Percentiles rank a stretch among this genome's conserved stretches.
phyloP scores from a whole-genome alignment of 2,797 vertebrate genomes.

The Lepilemur ruficaudatus region DNA sequence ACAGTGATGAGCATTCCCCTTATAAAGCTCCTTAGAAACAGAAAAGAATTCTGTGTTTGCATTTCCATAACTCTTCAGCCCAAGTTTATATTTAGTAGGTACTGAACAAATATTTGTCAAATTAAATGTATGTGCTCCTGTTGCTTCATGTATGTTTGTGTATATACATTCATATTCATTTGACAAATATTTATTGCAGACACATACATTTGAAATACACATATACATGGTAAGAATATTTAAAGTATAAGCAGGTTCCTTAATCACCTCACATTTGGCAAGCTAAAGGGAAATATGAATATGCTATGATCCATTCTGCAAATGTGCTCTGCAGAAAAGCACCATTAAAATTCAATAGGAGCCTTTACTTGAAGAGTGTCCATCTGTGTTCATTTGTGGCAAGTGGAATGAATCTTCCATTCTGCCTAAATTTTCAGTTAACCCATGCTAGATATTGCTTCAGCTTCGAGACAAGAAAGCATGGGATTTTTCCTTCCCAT shows the following conservation, averaged over 20 bases:
- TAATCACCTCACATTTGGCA: constrained; percentile 38
- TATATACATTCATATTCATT: constrained; percentile 30
- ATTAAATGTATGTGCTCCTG: constrained; percentile 2
- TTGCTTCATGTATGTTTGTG: constrained; percentile 45
- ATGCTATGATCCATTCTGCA: constrained; percentile 62
- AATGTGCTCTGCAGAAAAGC: constrained; percentile 59
- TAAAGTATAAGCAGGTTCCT: constrained; percentile 51
- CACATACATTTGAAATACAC: constrained; percentile 46
- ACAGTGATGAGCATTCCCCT: neutral
- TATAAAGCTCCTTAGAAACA: neutral
- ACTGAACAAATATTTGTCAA: constrained; percentile 50
- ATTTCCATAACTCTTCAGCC: neutral
- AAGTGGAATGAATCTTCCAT: neutral
- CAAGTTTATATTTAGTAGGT: constrained; percentile 34
- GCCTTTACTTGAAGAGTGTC: constrained; percentile 62
- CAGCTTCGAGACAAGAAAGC: neutral
- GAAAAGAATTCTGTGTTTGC: neutral
- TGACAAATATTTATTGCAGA: constrained; percentile 61
- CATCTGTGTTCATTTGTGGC: constrained; percentile 65
- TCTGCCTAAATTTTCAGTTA: constrained; percentile 12
- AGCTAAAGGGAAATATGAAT: constrained; percentile 58
- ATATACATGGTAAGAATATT: constrained; percentile 13
- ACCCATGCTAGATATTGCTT: neutral
- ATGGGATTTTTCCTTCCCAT: neutral
- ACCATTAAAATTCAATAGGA: constrained; percentile 64